phyloP scores from a whole-genome alignment of 2,888 invertebrate species.

The Drosophila fungiperda region DNA sequence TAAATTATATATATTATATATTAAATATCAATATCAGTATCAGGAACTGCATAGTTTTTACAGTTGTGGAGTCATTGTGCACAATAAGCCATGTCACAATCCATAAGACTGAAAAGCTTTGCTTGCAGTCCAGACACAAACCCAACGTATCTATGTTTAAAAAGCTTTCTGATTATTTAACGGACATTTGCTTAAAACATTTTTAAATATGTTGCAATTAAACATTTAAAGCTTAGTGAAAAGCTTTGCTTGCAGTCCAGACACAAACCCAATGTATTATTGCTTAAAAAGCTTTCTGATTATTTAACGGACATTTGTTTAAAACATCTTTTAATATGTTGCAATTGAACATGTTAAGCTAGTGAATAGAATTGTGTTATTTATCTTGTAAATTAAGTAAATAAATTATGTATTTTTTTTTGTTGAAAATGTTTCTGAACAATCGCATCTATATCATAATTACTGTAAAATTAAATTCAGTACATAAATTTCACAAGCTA shows the following conservation, averaged over 20 bases:
- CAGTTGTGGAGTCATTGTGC: conserved; percentile 13
- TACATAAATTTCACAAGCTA: not conserved
- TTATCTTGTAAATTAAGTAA: not conserved
- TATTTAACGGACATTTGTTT: conserved; percentile 25
- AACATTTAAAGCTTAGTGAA: not conserved
- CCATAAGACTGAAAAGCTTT: not conserved
- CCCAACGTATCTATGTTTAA: conserved; percentile 14
- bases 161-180: conserved; percentile 13
- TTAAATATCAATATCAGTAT: conserved; percentile 13
- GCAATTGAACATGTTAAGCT: not conserved
- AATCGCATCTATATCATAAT: not conserved
- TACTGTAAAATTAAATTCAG: not conserved
- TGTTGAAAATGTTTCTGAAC: not conserved
- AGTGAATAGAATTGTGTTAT: not conserved
- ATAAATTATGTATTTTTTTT: not conserved
- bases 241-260: not conserved
- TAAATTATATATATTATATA: conserved; percentile 18
- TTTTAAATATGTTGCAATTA: not conserved
- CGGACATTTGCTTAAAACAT: conserved; percentile 11
- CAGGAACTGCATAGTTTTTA: not conserved
- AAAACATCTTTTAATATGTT: not conserved
- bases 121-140: conserved; percentile 14
- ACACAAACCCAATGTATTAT: conserved; percentile 26
- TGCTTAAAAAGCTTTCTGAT: not conserved
- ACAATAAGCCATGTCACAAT: conserved; percentile 7